Evolutionary conservation across 2,113 vertebrate genomes (phyloP), one percentile per base, ranked within the genome.

Genomic region (Petrocephalus microphthalmus): DNA sequence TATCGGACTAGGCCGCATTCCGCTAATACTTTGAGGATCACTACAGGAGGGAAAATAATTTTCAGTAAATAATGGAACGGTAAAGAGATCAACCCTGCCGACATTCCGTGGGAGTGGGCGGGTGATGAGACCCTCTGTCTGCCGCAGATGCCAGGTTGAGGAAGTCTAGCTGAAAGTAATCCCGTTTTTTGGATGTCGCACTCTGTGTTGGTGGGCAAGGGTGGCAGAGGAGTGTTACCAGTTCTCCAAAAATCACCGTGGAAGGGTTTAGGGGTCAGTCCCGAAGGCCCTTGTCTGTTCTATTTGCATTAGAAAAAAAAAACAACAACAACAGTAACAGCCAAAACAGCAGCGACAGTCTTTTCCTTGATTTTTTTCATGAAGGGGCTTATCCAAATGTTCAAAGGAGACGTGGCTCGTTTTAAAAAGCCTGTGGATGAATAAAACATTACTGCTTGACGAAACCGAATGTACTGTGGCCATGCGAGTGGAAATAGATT

Each of bases 1-100:
- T n/a, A 4, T 49, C 81, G 42, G 42, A 83, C 84, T 10, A n/a
- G 49, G 86, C 84, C 89, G 87, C 22, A 90, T 89, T 91, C 90
- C 89, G 92, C 91, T 91, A 87, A 90, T 88, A 87, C 88, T 91
- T 89, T 89, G 84, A 89, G 90, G 85, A 89, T 88, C 88, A 91
- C 88, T 87, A 87, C 45, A 42, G 53, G 33, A 53, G 47, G 45
- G 78, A 78, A 64, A 71, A 81, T 91, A 17, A 89, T 91, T 88
- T 89, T 88, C 71, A 71, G 74, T 57, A 89, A 93, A 91, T 90
- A 90, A 92, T 89, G 91, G 60, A 90, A 91, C 52, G 89, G 67
- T 84, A 87, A 87, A 49, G 87, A 88, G 89, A 64, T 85, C 87
- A 89, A 54, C 4, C 47, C 6, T 33, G 6, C 19, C 54, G 56